Evolutionary conservation across 2,888 invertebrate species (phyloP).

Genomic region (Micropterix aruncella): DNA sequence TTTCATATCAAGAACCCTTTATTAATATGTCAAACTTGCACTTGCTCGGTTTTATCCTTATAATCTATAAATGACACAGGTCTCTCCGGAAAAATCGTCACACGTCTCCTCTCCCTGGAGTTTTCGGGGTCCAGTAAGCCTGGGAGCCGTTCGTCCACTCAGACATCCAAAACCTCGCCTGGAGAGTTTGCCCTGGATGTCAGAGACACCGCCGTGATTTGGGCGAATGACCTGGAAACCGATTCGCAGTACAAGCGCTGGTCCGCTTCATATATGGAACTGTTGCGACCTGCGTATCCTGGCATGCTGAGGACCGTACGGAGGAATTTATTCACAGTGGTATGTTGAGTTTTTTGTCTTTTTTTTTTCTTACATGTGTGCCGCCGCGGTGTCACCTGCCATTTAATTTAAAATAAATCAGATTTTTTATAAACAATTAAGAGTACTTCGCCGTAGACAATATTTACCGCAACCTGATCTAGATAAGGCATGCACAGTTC

Average conservation of each 20-base stretch:
- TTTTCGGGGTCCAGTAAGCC: slow-evolving; percentile 30
- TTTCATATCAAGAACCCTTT: no score
- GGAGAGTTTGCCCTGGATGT: slow-evolving; percentile 90
- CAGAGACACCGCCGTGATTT: slow-evolving; percentile 82
- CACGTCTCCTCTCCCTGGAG: slow-evolving; percentile 54
- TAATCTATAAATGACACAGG: slow-evolving; percentile 29
- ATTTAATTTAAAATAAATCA: no score
- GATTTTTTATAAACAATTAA: no score
- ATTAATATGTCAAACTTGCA: no score
- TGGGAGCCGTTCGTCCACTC: slow-evolving; percentile 3
- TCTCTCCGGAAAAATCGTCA: slow-evolving; percentile 46
- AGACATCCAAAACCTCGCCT: slow-evolving; percentile 26
- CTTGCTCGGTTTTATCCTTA: background rate
- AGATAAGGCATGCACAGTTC: no score
- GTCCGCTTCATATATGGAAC: slow-evolving; percentile 78
- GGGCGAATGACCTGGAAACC: slow-evolving; percentile 89
- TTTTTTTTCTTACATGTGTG: no score
- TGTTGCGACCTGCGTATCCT: slow-evolving; percentile 92
- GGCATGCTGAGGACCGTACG: slow-evolving; percentile 88
- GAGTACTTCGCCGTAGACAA: no score
- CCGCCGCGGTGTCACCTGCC: no score
- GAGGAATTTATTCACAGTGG: slow-evolving; percentile 50
- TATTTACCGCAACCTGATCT: no score
- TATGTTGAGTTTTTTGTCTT: no score
- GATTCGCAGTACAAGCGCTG: slow-evolving; percentile 81